Evolutionary conservation across 2,888 invertebrate genomes (phyloP).

Genomic region (Aphidoletes aphidimyza): DNA sequence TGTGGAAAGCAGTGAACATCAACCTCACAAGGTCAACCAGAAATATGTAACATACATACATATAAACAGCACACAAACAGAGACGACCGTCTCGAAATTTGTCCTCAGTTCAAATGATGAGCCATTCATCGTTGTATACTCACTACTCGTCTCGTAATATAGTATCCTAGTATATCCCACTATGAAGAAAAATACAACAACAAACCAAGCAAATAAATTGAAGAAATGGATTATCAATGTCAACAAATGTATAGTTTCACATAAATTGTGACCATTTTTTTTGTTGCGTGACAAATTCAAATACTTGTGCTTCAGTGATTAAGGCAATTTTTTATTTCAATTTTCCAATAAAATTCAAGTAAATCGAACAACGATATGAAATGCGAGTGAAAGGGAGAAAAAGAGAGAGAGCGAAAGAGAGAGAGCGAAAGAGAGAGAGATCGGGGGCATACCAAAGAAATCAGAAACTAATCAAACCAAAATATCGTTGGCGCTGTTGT

Average conservation of each 20-base stretch:
- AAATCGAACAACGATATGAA: too few species aligned
- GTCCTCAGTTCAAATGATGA: neutral
- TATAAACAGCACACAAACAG: too few species aligned
- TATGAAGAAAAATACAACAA: neutral
- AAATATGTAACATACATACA: neutral
- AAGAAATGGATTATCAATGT: neutral
- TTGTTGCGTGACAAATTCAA: too few species aligned
- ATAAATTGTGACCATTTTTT: neutral
- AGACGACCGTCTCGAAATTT: neutral
- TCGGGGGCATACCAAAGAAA: neutral
- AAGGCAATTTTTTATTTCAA: too few species aligned
- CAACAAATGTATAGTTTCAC: slow-evolving; percentile 1
- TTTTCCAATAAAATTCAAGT: too few species aligned
- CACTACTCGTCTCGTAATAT: too few species aligned
- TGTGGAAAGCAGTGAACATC: neutral
- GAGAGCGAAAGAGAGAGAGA: too few species aligned
- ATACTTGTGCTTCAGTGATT: too few species aligned
- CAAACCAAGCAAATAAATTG: neutral
- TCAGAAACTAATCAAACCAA: neutral
- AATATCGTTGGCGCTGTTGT: neutral
- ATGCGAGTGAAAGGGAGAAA: too few species aligned
- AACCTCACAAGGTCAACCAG: neutral
- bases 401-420: neutral
- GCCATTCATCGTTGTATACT: too few species aligned
- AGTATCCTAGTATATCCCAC: too few species aligned